Conservation (phyloP, 2,797 vertebrate genomes). For the Halcyon badia region DNA sequence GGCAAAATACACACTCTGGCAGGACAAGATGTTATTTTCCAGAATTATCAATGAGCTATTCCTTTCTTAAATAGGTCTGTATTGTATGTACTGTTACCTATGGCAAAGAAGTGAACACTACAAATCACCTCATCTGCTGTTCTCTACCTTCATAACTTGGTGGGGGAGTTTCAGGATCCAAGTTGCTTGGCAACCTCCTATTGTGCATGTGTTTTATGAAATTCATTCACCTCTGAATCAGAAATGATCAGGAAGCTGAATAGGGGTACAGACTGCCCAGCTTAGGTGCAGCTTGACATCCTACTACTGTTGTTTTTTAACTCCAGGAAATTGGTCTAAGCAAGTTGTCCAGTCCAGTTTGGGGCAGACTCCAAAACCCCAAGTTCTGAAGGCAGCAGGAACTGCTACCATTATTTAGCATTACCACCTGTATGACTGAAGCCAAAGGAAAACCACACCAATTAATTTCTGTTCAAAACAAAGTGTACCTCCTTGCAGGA, state of each 20-base stretch:
- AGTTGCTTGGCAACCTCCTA: conserved; percentile 83
- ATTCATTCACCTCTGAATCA: conserved; percentile 75
- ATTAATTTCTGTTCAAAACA: not conserved
- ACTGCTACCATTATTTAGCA: not conserved
- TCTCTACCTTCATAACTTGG: conserved; percentile 19
- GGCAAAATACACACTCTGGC: not conserved
- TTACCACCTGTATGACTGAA: not conserved
- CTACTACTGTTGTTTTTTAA: not conserved
- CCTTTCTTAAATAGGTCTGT: not conserved
- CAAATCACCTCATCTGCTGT: not conserved
- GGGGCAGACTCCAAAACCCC: not conserved
- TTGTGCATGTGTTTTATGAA: conserved; percentile 69
- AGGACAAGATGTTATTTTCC: not conserved
- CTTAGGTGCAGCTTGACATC: not conserved
- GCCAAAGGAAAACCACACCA: not conserved
- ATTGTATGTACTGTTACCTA: not conserved
- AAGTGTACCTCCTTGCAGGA: fast-evolving
- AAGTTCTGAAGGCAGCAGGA: not conserved
- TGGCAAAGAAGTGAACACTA: not conserved
- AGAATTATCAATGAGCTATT: not conserved
- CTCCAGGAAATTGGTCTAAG: not conserved
- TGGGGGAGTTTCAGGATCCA: conserved; percentile 44
- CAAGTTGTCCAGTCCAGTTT: not conserved
- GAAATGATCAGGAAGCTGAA: conserved; percentile 52
- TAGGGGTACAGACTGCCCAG: not conserved